A percentile compares a stretch with the other conserved stretches of the same genome.
phyloP scores from a whole-genome alignment of 2,113 vertebrate genomes.

The Boulengeromyrus knoepffleri region DNA sequence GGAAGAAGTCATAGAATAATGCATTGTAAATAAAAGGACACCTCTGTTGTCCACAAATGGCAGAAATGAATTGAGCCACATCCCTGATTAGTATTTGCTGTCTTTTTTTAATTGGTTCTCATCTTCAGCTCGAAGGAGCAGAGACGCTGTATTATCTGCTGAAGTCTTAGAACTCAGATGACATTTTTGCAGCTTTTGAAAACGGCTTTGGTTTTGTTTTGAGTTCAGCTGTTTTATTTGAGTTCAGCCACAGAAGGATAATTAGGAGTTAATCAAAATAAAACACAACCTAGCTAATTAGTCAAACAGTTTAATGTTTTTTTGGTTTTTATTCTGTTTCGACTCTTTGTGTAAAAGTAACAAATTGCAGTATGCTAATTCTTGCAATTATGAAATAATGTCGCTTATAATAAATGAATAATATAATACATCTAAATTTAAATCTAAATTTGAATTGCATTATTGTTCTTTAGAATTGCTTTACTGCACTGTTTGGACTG shows the following conservation, averaged over 20 bases:
- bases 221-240: not conserved
- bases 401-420: not conserved
- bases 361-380: not conserved
- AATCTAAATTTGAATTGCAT: not conserved
- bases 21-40: not conserved
- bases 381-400: constrained; percentile 1
- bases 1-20: not conserved
- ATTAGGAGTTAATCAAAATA: not conserved
- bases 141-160: not conserved
- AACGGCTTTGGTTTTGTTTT: not conserved
- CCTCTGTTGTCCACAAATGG: constrained; percentile 10
- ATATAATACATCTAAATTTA: not conserved
- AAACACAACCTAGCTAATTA: not conserved
- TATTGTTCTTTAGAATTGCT: not conserved
- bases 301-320: not conserved
- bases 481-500: not conserved
- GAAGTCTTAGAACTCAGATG: not conserved
- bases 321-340: not conserved
- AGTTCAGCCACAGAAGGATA: not conserved
- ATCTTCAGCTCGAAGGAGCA: not conserved
- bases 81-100: constrained; percentile 5
- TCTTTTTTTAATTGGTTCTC: not conserved
- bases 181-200: not conserved
- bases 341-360: not conserved
- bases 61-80: constrained; percentile 6